phyloP scores from a whole-genome alignment of 2,113 vertebrate genomes.

The Calidris pugnax region DNA sequence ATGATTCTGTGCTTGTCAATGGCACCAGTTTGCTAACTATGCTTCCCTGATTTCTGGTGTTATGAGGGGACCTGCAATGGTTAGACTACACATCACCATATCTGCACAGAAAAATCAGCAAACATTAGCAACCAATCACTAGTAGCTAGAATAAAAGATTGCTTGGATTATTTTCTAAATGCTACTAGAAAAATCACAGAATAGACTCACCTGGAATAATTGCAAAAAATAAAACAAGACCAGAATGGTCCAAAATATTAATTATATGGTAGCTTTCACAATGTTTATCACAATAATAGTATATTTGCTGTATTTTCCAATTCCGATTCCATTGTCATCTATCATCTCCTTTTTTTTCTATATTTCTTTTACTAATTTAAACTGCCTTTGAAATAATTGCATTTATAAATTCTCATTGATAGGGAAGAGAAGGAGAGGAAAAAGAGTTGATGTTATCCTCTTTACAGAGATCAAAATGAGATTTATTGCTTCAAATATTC shows the following conservation, averaged over 20 bases:
- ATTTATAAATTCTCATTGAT: constrained; percentile 2
- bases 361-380: background rate
- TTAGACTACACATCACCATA: background rate
- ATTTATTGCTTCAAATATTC: constrained; percentile 5
- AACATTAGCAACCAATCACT: background rate
- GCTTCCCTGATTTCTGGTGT: background rate
- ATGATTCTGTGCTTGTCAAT: background rate
- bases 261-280: background rate
- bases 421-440: background rate
- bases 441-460: background rate
- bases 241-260: background rate
- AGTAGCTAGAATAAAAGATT: background rate
- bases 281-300: background rate
- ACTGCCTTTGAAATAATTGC: background rate
- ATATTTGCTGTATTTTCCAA: background rate
- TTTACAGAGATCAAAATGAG: background rate
- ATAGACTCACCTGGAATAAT: background rate
- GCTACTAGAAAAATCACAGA: background rate
- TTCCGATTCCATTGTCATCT: background rate
- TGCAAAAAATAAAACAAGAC: background rate
- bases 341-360: background rate
- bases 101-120: background rate
- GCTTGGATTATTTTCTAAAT: background rate
- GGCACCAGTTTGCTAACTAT: background rate
- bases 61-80: no score